These are phyloP conservation scores for Boloria euphrosyne DNA, from an alignment of 2,888 invertebrate species.

Conservation along the genomic window DNA sequence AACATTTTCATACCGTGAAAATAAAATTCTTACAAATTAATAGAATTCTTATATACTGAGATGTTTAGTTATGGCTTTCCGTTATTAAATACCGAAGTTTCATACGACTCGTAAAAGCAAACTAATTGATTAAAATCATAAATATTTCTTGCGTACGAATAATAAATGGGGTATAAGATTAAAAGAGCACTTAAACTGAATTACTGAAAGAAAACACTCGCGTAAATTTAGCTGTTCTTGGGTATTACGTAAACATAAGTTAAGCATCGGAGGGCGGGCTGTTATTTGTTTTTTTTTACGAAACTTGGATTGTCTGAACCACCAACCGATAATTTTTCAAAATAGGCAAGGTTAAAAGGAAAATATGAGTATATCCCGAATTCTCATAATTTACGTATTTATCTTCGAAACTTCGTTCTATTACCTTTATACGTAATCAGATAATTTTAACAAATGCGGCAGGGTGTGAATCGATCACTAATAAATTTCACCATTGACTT, in stretches of 20 bases:
- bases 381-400: no score
- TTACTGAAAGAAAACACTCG: slow-evolving; percentile 37
- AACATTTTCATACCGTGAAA: neutral
- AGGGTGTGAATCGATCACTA: slow-evolving; percentile 70
- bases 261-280: slow-evolving; percentile 54
- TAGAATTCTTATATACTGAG: neutral
- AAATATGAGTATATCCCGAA: no score
- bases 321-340: no score
- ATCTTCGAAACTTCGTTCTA: neutral
- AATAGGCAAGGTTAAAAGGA: no score
- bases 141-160: slow-evolving; percentile 29
- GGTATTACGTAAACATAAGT: slow-evolving; percentile 42
- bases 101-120: slow-evolving; percentile 18
- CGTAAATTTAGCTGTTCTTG: slow-evolving; percentile 34
- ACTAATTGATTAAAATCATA: slow-evolving; percentile 34
- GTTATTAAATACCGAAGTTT: neutral
- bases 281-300: neutral
- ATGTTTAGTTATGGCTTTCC: neutral
- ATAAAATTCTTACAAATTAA: neutral
- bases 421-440: slow-evolving; percentile 37
- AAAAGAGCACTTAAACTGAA: slow-evolving; percentile 39
- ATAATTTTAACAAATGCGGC: slow-evolving; percentile 48
- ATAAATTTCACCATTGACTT: slow-evolving; percentile 63
- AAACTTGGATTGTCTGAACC: neutral
- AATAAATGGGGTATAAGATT: slow-evolving; percentile 30